Evolutionary conservation across 2,113 vertebrate species (phyloP), one percentile per base, ranked within the genome.

Genomic region (Cheilinus undulatus): DNA sequence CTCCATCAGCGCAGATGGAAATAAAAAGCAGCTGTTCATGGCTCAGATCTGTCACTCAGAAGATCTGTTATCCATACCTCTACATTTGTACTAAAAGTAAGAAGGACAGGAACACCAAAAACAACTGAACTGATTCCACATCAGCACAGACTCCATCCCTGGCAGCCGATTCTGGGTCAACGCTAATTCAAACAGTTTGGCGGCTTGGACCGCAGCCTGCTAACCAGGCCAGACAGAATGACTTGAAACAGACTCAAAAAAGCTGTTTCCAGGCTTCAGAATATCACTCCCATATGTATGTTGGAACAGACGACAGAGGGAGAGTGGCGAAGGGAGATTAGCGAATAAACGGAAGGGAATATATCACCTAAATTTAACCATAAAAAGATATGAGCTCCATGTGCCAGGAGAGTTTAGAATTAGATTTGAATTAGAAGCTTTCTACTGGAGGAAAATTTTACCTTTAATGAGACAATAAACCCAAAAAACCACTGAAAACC

Each of bases 241-340:
- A 85, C 69, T 88, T 86, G 68, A 91, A 92, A 78, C 61, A 26
- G 38, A 46, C 78, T 73, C 54, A 52, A 69, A 49, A 69, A 34
- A 34, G 59, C 80, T 38, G 54, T 50, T 83, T 71, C 64, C 69
- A 67, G 48, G 49, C 69, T 50, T 46, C 17, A 71, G 36, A 73
- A 63, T 84, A 91, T 88, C 64, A 83, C 36, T 68, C 45, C 71
- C 81, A 89, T 86, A 85, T 90, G 86, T 74, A 59, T 64, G 43
- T 45, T 56, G 51, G 63, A 68, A 22, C 6, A 19, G 50, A 19
- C 26, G 51, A 84, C 11, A 34, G 66, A 40, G 42, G 27, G 46
- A 52, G 48, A 76, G 46, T 12, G 36, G 36, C 53, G 22, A 57
- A 63, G 45, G 27, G 68, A 80, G 61, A 59, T 65, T 32, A 52